Base-by-base conservation (phyloP, 2,113 vertebrate genomes). In the Scytalopus superciliaris region DNA sequence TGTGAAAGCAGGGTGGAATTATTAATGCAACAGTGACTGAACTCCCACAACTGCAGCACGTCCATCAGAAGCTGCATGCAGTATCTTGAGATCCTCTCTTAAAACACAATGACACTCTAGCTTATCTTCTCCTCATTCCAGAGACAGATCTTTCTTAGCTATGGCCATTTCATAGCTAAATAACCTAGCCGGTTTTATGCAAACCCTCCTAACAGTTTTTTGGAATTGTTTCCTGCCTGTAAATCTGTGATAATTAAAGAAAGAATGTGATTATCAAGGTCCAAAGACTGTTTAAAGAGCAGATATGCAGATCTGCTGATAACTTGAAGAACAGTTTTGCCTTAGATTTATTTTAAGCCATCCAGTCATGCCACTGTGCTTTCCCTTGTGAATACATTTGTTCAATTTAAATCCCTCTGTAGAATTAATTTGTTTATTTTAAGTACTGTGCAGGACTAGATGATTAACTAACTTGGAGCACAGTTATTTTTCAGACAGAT, bases 1-100 rank as follows among this genome's bases (percentile, higher is more conserved):
- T 82, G 53, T 69, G 76, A 94, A 96, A 95, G 92, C 68, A 55
- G 89, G 87, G 92, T 84, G 70, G 85, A 86, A 96, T 97, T 94
- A 96, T 92, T 93, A 70, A 89, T 80, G 79, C 77, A 94, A 75
- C 19, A 57, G 81, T 53, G 90, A 87, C 78, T 50, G 67, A 88
- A 90, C 44, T 35, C 24, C 50, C 64, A 33, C 28, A 84, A 31
- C 28, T 47, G 45, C 6, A 90, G 52, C 22, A 37, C 3, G 44
- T n/a, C 62, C 68, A 55, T 47, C 40, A 40, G 80, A 68, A 84
- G 69, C 21, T 82, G 44, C 24, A 18, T 11, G 57, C 12, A 44
- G 4, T 10, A 72, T 33, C 87, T 62, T 42, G 45, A 93, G 44
- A 47, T 22, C 16, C 28, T 62, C 53, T 80, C 60, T 64, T 27